Evolutionary conservation across 2,797 vertebrate species (phyloP), one percentile per base, ranked within the genome.

Genomic region (Saguinus oedipus): DNA sequence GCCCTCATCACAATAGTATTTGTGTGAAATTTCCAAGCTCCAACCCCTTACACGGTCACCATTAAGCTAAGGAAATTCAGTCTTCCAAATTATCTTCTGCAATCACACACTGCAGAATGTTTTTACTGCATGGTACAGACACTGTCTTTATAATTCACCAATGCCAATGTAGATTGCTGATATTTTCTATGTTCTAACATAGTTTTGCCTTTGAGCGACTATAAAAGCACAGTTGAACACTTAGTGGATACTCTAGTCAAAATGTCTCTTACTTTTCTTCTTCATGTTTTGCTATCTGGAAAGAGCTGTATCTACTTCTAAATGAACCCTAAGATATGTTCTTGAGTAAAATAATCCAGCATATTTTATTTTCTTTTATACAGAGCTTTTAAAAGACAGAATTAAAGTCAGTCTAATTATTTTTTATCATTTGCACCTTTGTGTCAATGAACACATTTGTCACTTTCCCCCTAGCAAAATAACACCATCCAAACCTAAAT

Each of bases 371-470:
- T 85, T 84, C 13, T 55, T 74, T 83, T 26, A 55, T 12, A 20
- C 20, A 26, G 36, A 24, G 64, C 55, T 92, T 94, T 36, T 59
- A 78, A 88, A 89, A 68, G 55, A 72, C 4, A 57, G 33, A 59
- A 50, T 79, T 84, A 75, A 53, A 33, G 13, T 88, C 53, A 90
- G 26, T 44, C 44, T 68, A 36, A 82, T 86, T 81, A 42, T 44
- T 82, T 88, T 90, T 83, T 83, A 96, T 88, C 55, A 42, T 81
- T 92, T 92, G 10, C 55, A 70, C n/a, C 36, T 86, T 72, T 92
- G 19, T 55, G 9, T 48, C 44, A 39, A 2, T 33, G 30, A 94
- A 88, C 88, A 90, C 84, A 93, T 72, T 48, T 93, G 50, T 72
- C 61, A 57, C 44, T 88, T 94, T 64, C 39, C 64, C 61, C 30